These are phyloP conservation scores for Todiramphus chloris DNA, from an alignment of 2,113 vertebrate genomes.

Conservation along the genomic window DNA sequence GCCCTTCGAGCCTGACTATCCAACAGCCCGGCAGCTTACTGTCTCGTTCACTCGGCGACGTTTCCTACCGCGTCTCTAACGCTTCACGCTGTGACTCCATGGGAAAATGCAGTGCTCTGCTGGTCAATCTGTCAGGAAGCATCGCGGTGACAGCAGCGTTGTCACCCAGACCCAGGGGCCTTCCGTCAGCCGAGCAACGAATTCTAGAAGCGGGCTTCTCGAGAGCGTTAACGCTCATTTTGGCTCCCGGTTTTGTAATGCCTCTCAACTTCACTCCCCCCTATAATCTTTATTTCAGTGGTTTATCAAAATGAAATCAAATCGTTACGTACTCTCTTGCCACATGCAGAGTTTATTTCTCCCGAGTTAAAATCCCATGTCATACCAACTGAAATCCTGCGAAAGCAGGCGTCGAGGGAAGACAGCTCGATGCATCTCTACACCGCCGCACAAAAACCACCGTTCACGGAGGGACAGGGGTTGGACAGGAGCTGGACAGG, in stretches of 20 bases:
- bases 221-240: not conserved
- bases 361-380: not conserved
- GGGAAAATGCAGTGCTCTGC: not conserved
- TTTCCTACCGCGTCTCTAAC: not conserved
- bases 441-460: not conserved
- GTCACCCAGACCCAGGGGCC: not conserved
- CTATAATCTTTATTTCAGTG: not conserved
- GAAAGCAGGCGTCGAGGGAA: not conserved
- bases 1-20: not conserved
- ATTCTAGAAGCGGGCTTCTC: not conserved
- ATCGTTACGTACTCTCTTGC: not conserved
- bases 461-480: not conserved
- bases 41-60: not conserved
- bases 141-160: not conserved
- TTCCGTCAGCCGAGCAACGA: not conserved
- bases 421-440: not conserved
- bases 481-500: rapidly evolving
- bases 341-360: not conserved
- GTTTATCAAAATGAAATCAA: slow-evolving; percentile 19
- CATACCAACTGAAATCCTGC: not conserved
- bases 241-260: not conserved
- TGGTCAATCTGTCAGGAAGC: not conserved
- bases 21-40: not conserved
- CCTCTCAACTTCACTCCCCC: rapidly evolving
- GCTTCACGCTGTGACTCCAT: not conserved